phyloP scores from a whole-genome alignment of 2,113 vertebrate species.

The Turdus rufiventris region DNA sequence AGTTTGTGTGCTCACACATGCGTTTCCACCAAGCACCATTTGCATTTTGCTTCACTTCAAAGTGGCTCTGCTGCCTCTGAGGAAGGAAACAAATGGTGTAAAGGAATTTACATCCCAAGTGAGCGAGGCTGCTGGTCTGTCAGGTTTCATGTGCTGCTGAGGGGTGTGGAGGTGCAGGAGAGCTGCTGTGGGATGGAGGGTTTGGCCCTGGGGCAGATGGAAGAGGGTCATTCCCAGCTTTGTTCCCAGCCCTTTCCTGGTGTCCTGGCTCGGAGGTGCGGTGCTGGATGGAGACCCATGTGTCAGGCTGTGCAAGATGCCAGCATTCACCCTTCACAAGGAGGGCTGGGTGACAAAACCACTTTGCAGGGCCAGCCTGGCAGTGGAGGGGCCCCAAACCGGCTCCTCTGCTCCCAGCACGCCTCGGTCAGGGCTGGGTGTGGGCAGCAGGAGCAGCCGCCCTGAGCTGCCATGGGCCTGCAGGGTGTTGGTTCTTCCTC shows the following conservation, averaged over 20 bases:
- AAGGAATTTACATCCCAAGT: not conserved
- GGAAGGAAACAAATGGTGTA: not conserved
- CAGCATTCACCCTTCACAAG: not conserved
- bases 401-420: not conserved
- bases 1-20: accelerated
- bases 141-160: not conserved
- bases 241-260: not conserved
- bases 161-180: not conserved
- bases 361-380: not conserved
- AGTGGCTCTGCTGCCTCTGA: not conserved
- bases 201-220: not conserved
- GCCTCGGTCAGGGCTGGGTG: not conserved
- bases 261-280: accelerated
- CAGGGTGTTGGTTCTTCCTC: not conserved
- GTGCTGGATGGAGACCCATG: accelerated
- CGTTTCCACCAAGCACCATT: not conserved
- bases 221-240: not conserved
- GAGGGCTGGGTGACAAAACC: not conserved
- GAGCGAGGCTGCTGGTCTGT: not conserved
- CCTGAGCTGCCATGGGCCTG: not conserved
- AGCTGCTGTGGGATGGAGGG: not conserved
- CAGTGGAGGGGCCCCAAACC: not conserved
- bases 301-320: not conserved
- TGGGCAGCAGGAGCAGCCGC: not conserved
- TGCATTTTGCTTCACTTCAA: not conserved